phyloP scores from a whole-genome alignment of 2,888 invertebrate genomes.

The Serrognathus titanus region DNA sequence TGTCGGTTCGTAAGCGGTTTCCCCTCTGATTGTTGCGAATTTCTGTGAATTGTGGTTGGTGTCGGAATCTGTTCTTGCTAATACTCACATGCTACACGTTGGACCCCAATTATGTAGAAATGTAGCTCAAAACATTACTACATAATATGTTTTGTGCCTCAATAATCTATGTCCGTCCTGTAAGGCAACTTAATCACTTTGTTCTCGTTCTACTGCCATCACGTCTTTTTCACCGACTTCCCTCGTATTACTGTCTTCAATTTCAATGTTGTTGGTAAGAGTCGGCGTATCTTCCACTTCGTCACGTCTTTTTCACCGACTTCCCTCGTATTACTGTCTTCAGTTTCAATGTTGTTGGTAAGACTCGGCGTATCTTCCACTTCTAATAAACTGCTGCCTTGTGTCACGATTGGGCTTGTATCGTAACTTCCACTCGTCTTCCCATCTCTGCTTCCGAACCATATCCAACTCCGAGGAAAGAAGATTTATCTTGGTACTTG shows the following conservation, averaged over 20 bases:
- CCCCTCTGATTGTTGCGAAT: constrained; percentile 34
- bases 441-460: constrained; percentile 28
- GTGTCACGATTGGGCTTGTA: constrained; percentile 36
- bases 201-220: constrained; percentile 58
- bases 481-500: constrained; percentile 37
- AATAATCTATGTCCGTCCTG: neutral
- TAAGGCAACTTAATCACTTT: constrained; percentile 50
- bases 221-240: constrained; percentile 56
- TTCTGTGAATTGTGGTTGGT: constrained; percentile 28
- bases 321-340: constrained; percentile 54
- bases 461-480: constrained; percentile 37
- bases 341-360: constrained; percentile 58
- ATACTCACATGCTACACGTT: too few species aligned
- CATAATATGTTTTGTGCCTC: constrained; percentile 18
- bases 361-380: constrained; percentile 56
- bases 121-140: too few species aligned
- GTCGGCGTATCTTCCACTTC: constrained; percentile 55
- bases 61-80: too few species aligned
- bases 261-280: constrained; percentile 58
- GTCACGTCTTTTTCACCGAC: constrained; percentile 56
- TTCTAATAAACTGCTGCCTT: constrained; percentile 35
- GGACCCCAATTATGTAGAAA: too few species aligned
- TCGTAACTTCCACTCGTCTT: constrained; percentile 33
- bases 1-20: constrained; percentile 31
- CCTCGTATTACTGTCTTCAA: constrained; percentile 54